These are phyloP conservation scores for Leptopilina clavipes DNA, from an alignment of 1,140 invertebrate genomes.

Conservation along the genomic window DNA sequence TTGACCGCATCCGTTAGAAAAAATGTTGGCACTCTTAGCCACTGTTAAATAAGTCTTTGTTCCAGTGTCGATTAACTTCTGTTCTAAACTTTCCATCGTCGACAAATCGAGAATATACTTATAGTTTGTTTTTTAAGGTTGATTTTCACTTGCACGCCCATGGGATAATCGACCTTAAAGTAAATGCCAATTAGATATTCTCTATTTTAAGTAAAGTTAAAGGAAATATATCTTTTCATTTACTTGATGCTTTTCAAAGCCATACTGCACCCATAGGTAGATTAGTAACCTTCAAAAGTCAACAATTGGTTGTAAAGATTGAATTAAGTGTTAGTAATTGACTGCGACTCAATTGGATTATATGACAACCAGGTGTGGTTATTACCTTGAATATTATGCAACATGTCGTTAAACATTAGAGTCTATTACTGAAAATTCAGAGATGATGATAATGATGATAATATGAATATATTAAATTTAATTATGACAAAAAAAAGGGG, in stretches of 20 bases:
- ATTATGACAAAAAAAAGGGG: too few relatives aligned
- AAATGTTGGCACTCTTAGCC: constrained; percentile 57
- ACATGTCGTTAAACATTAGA: constrained; percentile 45
- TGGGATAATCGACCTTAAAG: too few relatives aligned
- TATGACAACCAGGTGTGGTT: constrained; percentile 19
- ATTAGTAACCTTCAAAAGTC: not conserved
- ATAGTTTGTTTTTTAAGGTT: not conserved
- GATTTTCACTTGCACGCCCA: too few relatives aligned
- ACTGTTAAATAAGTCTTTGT: constrained; percentile 34
- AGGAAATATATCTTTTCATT: too few relatives aligned
- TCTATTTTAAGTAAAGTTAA: too few relatives aligned
- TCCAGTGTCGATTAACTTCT: constrained; percentile 35
- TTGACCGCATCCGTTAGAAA: constrained; percentile 66
- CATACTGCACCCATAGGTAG: not conserved
- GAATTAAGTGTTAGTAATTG: constrained; percentile 55
- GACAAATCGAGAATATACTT: constrained; percentile 35
- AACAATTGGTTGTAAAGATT: constrained; percentile 44
- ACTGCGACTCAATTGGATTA: constrained; percentile 33
- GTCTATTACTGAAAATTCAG: not conserved
- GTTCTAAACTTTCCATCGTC: constrained; percentile 36
- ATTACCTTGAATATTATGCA: constrained; percentile 61
- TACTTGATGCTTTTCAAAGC: not conserved
- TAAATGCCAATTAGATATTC: too few relatives aligned
- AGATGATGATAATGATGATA: not conserved
- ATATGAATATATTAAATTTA: too few relatives aligned